Percentiles rank a stretch among this genome's conserved stretches.
Conservation (phyloP, 1,140 invertebrate species). For the Drosophila parabipectinata region DNA sequence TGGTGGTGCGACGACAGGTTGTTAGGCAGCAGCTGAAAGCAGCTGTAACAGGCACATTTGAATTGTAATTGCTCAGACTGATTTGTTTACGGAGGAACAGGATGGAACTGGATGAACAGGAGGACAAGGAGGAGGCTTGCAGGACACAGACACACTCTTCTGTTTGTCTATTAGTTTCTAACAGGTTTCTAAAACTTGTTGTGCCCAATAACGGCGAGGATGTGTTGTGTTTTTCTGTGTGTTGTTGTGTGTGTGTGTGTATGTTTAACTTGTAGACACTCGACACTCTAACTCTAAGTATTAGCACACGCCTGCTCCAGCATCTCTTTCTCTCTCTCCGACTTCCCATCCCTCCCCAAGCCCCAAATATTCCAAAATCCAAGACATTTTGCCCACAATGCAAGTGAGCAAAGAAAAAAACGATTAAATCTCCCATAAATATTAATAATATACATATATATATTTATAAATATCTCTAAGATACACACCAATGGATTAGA, state of each 20-base stretch:
- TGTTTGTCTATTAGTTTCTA: conserved; percentile 11
- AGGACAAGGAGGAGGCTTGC: conserved; percentile 12
- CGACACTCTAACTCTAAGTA: not conserved
- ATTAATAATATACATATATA: conserved; percentile 12
- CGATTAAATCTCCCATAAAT: conserved; percentile 26
- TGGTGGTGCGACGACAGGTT: conserved; percentile 46
- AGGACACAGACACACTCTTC: conserved; percentile 6
- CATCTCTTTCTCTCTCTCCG: too few relatives aligned
- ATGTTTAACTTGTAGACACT: conserved; percentile 10
- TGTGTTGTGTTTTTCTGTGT: conserved; percentile 4
- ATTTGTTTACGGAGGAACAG: conserved; percentile 53
- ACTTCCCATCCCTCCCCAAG: not conserved
- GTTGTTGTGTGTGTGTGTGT: not conserved
- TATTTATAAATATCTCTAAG: conserved; percentile 49
- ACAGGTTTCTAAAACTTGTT: conserved; percentile 70
- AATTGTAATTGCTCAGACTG: conserved; percentile 80
- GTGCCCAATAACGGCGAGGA: conserved; percentile 13
- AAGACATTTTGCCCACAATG: conserved; percentile 48
- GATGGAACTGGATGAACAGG: not conserved
- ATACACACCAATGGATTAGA: conserved; percentile 46
- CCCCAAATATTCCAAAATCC: conserved; percentile 1
- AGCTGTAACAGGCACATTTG: conserved; percentile 59
- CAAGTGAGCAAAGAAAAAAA: conserved; percentile 18
- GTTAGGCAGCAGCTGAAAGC: conserved; percentile 66
- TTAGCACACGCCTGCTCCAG: too few relatives aligned